Percentiles rank a stretch among this genome's conserved stretches.
Evolutionary conservation across 2,797 vertebrate genomes (phyloP).

Genomic region (Loriculus beryllinus): DNA sequence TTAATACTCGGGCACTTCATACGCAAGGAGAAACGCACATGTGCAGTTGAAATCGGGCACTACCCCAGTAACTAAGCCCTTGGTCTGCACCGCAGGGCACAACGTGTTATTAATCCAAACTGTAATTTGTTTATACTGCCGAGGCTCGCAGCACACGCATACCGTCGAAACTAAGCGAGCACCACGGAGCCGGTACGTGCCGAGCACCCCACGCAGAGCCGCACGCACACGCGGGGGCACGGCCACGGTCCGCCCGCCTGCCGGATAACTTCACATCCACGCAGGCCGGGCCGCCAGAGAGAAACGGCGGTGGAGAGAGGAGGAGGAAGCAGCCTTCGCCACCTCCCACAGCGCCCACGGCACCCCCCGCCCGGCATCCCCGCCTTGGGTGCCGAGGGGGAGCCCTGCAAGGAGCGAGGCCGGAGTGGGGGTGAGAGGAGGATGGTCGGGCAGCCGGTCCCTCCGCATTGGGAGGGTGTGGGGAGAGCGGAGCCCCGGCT

Average conservation of each 20-base stretch:
- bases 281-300: not conserved
- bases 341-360: not conserved
- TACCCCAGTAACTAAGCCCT: not conserved
- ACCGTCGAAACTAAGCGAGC: not conserved
- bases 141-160: not conserved
- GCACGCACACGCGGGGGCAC: not conserved
- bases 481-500: not conserved
- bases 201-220: not conserved
- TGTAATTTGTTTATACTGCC: not conserved
- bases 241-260: not conserved
- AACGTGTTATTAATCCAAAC: not conserved
- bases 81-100: not conserved
- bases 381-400: not conserved
- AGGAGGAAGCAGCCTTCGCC: not conserved
- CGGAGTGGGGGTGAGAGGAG: not conserved
- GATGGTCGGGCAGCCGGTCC: not conserved
- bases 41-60: not conserved
- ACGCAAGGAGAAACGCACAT: not conserved
- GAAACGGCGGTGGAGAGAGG: not conserved
- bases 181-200: not conserved
- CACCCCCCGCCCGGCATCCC: not conserved
- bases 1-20: not conserved
- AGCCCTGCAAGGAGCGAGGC: not conserved
- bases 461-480: not conserved
- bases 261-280: constrained; percentile 23